A percentile compares a stretch with the other conserved stretches of the same genome.
phyloP scores from a whole-genome alignment of 1,140 invertebrate genomes.

The Drosophila guanche region DNA sequence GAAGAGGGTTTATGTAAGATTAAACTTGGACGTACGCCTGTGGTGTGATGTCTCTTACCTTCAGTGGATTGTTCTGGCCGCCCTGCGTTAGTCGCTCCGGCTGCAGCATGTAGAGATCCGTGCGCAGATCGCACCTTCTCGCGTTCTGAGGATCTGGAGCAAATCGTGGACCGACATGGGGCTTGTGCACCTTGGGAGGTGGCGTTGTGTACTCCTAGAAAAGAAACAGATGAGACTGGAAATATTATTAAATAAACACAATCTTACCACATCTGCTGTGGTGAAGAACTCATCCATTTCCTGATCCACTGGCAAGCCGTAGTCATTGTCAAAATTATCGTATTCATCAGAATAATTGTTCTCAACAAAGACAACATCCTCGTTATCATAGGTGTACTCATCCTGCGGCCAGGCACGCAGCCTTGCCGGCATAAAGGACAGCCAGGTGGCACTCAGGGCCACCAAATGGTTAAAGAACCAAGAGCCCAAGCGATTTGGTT shows the following conservation, averaged over 20 bases:
- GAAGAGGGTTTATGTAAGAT: constrained; percentile 52
- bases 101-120: constrained; percentile 93
- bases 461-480: constrained; percentile 78
- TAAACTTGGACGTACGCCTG: background rate
- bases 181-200: constrained; percentile 80
- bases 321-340: constrained; percentile 71
- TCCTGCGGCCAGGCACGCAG: constrained; percentile 80
- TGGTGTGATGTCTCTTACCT: constrained; percentile 47
- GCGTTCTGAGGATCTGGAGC: constrained; percentile 85
- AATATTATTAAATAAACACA: background rate
- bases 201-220: constrained; percentile 73
- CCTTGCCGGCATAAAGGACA: constrained; percentile 68
- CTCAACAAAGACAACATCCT: constrained; percentile 73
- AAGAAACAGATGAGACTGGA: background rate
- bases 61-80: constrained; percentile 88
- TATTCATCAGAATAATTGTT: constrained; percentile 80
- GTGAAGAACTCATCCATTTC: constrained; percentile 82
- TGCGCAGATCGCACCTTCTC: constrained; percentile 92
- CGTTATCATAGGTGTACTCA: constrained; percentile 80
- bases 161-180: constrained; percentile 83
- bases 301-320: constrained; percentile 68
- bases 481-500: constrained; percentile 60
- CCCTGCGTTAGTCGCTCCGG: constrained; percentile 91
- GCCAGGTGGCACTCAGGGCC: constrained; percentile 69
- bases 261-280: constrained; percentile 71